Evolutionary conservation across 35 echinoderm and acorn worm species (phyloP).

Genomic region (Stichopus chloronotus): DNA sequence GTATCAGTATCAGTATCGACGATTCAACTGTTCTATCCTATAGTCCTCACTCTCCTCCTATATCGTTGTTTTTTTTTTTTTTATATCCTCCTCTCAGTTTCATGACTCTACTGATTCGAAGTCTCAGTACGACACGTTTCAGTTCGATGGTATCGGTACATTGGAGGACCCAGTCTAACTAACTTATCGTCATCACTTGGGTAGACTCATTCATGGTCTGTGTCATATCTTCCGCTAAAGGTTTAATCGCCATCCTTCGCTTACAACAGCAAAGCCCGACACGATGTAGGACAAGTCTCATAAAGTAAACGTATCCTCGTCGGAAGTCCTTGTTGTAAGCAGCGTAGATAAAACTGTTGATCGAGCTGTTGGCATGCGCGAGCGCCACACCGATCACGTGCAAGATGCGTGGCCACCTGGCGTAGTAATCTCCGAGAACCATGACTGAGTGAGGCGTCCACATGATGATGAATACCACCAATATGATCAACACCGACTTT

Average conservation of each 20-base stretch:
- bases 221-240: neutral
- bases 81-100: too few species aligned
- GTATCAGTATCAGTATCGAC: too few species aligned
- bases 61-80: too few species aligned
- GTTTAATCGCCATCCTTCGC: neutral
- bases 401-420: conserved; percentile 41
- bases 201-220: neutral
- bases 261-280: neutral
- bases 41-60: too few species aligned
- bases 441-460: conserved; percentile 80
- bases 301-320: conserved; percentile 66
- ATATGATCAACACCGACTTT: conserved; percentile 72
- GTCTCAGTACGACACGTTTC: too few species aligned
- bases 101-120: too few species aligned
- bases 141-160: too few species aligned
- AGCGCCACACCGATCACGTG: conserved; percentile 66
- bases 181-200: neutral
- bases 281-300: conserved; percentile 41
- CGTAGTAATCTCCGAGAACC: conserved; percentile 72
- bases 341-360: conserved; percentile 86
- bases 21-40: too few species aligned
- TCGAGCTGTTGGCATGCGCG: conserved; percentile 73
- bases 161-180: neutral
- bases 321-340: conserved; percentile 79
- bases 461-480: conserved; percentile 79